Evolutionary conservation across 2,113 vertebrate genomes (phyloP), one percentile per base, ranked within the genome.

Genomic region (Stictonetta naevosa): DNA sequence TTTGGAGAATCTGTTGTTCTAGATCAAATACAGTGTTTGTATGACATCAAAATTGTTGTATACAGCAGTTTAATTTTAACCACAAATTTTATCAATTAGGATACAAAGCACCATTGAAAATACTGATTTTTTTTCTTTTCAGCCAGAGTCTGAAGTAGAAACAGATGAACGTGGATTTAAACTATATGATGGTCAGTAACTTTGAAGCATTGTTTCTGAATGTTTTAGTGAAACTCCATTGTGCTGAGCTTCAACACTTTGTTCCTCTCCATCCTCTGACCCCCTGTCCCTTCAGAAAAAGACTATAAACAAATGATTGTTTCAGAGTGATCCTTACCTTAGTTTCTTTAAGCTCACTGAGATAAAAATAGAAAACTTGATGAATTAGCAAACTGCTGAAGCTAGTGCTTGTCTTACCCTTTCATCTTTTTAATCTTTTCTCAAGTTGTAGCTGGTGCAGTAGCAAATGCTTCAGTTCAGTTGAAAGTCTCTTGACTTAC

Each of bases 161-260:
- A 98, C 93, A 87, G 99, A 99, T 98, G 96, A 97, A 86, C 98
- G 90, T 86, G 99, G 99, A 93, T 99, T 99, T 97, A 98, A 99
- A 85, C 98, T 98, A 8, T 99, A 99, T 93, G 99, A 99, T 97
- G 98, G 99, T 99, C 96, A 98, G 98, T 95, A 83, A 52, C 84
- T 84, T 66, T 28, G 29, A 50, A 71, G 42, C 13, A 10, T 66
- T 92, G 40, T 19, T 91, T 55, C 81, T 67, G 79, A 95, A 75
- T 6, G 21, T 40, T 87, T 21, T 60, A 16, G 28, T 48, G 42
- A 92, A 86, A 63, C 59, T 48, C 21, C 64, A 15, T 55, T 84
- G 16, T 94, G 29, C 75, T 87, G 48, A 62, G 13, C 29, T 69
- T 81, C 52, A 86, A 6, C 4, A 21, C 11, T 68, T 69, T 73